These are phyloP conservation scores for Tillus elongatus DNA, from an alignment of 2,888 invertebrate genomes.

Conservation along the genomic window DNA sequence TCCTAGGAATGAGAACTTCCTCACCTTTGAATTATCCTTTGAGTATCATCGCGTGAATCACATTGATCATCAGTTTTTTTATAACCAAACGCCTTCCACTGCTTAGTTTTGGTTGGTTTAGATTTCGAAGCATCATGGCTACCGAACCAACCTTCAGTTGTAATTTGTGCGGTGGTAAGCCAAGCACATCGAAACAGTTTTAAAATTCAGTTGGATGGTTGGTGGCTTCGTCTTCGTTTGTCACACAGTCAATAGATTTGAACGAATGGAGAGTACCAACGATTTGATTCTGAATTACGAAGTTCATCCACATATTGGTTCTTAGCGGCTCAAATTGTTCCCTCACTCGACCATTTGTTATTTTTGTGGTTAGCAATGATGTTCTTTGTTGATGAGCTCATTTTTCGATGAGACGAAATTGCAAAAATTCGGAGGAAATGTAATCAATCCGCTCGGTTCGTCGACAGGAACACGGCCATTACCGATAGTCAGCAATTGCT, in stretches of 20 bases:
- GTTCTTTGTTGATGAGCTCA: too few relatives aligned
- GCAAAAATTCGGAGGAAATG: too few relatives aligned
- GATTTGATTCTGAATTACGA: constrained; percentile 4
- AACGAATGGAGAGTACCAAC: constrained; percentile 5
- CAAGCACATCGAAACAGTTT: too few relatives aligned
- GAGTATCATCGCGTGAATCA: constrained; percentile 18
- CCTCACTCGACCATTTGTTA: too few relatives aligned
- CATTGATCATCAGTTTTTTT: constrained; percentile 17
- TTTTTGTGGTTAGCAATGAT: constrained; percentile 4
- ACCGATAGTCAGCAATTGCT: too few relatives aligned
- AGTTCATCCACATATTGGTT: constrained; percentile 18
- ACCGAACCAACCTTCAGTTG: constrained; percentile 24
- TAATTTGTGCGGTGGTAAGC: too few relatives aligned
- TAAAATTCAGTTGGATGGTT: too few relatives aligned
- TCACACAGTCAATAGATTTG: constrained; percentile 8
- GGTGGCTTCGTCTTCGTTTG: too few relatives aligned
- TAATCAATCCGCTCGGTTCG: too few relatives aligned
- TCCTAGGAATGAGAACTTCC: constrained; percentile 4
- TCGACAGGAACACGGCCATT: too few relatives aligned
- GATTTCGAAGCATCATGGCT: constrained; percentile 6
- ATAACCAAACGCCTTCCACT: constrained; percentile 22
- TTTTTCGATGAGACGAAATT: too few relatives aligned
- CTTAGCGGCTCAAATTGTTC: too few relatives aligned
- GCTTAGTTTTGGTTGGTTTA: constrained; percentile 28
- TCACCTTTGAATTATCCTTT: constrained; percentile 11